These are phyloP conservation scores for Drosophila barbarae DNA, from an alignment of 2,888 invertebrate species.

Conservation along the genomic window DNA sequence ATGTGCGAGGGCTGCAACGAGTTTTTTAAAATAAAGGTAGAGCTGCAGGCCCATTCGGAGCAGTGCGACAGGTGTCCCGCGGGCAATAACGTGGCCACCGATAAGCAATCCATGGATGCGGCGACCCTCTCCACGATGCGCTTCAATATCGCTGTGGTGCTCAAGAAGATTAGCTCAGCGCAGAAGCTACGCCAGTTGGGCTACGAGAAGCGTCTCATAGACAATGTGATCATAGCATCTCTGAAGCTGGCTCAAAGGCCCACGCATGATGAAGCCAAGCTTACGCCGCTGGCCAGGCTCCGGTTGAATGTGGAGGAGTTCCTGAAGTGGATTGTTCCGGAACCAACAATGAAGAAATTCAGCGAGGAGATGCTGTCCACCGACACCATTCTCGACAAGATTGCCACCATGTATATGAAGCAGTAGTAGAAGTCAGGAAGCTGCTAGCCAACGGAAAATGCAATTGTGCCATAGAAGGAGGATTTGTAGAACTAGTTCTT, in stretches of 20 bases:
- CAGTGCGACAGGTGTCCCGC: constrained; percentile 77
- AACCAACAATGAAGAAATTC: constrained; percentile 88
- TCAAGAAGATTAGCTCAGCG: constrained; percentile 91
- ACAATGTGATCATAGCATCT: constrained; percentile 89
- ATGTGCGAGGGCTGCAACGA: constrained; percentile 86
- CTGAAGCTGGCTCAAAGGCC: constrained; percentile 86
- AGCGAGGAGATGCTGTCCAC: constrained; percentile 86
- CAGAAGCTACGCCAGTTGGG: constrained; percentile 89
- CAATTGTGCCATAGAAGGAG: constrained; percentile 58
- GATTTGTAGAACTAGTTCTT: constrained; percentile 58
- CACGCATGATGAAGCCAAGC: constrained; percentile 82
- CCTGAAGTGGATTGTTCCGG: constrained; percentile 90
- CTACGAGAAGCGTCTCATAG: constrained; percentile 86
- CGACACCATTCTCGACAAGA: constrained; percentile 87
- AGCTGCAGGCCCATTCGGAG: constrained; percentile 85
- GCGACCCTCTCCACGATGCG: constrained; percentile 88
- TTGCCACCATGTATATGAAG: constrained; percentile 77
- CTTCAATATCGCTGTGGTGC: constrained; percentile 87
- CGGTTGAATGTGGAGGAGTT: constrained; percentile 88
- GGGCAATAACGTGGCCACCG: constrained; percentile 24
- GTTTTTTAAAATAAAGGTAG: constrained; percentile 88
- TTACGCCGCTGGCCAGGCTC: constrained; percentile 84
- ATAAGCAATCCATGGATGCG: constrained; percentile 54
- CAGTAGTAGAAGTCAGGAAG: constrained; percentile 62
- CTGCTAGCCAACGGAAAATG: constrained; percentile 28